A percentile compares a stretch with the other conserved stretches of the same genome.
Evolutionary conservation across 2,113 vertebrate species (phyloP).

Genomic region (Muntiacus muntjak): DNA sequence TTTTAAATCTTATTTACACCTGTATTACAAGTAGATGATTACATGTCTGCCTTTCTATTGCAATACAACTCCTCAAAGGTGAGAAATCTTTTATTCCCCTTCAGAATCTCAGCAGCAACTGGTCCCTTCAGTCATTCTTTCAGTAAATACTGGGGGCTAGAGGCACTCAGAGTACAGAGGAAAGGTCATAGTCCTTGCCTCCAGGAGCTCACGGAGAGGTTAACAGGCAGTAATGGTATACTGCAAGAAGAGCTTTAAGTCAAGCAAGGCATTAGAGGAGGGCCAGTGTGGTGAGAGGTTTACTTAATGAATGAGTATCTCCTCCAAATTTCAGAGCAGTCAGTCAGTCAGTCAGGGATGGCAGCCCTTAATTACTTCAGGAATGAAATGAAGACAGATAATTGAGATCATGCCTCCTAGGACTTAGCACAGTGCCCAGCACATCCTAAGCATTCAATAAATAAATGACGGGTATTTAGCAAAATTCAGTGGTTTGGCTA

Average conservation of each 20-base stretch:
- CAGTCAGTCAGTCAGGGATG: neutral
- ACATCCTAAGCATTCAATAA: neutral
- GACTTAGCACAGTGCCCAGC: neutral
- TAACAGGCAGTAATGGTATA: neutral
- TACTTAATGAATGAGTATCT: neutral
- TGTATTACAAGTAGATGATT: neutral
- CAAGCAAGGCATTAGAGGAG: neutral
- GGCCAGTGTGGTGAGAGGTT: neutral
- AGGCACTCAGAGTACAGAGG: neutral
- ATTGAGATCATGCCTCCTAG: neutral
- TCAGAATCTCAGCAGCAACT: neutral
- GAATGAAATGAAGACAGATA: neutral
- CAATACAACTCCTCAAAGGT: neutral
- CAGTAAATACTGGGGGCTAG: neutral
- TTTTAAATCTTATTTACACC: neutral
- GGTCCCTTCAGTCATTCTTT: neutral
- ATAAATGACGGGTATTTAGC: neutral
- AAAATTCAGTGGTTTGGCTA: neutral
- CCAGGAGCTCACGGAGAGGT: neutral
- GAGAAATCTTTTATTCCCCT: neutral
- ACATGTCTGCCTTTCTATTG: neutral
- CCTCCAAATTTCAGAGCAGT: neutral
- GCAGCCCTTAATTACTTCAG: neutral
- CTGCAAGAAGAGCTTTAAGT: neutral
- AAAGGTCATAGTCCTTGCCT: neutral